Evolutionary conservation across 2,797 vertebrate species (phyloP).

Genomic region (Premnoplex brunnescens): DNA sequence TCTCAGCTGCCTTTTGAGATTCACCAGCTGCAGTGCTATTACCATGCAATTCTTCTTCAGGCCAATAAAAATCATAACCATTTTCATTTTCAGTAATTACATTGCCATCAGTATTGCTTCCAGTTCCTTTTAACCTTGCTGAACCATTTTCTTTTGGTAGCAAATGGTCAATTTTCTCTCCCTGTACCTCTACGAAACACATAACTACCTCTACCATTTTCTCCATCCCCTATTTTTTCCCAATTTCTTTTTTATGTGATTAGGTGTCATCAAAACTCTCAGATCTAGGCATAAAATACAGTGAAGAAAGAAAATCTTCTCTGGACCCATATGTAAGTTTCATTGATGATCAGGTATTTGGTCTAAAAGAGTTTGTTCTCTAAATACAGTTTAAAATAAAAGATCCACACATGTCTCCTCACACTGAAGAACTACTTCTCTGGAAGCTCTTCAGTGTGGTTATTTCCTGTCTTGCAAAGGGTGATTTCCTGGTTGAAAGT

Average conservation of each 20-base stretch:
- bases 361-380: not conserved
- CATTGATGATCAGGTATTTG: not conserved
- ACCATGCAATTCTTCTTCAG: not conserved
- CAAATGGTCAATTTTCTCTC: not conserved
- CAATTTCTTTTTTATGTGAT: not conserved
- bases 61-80: constrained; percentile 31
- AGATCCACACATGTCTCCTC: not conserved
- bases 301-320: not conserved
- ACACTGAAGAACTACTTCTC: not conserved
- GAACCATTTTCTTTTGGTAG: constrained; percentile 7
- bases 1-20: constrained; percentile 11
- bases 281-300: not conserved
- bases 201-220: not conserved
- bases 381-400: not conserved
- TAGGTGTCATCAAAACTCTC: not conserved
- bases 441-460: not conserved
- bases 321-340: not conserved
- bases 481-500: not conserved
- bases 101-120: constrained; percentile 1
- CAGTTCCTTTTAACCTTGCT: constrained; percentile 22
- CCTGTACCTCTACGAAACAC: not conserved
- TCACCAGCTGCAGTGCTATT: constrained; percentile 38
- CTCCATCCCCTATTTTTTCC: not conserved
- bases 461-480: not conserved
- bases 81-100: constrained; percentile 55